Evolutionary conservation across 2,888 invertebrate genomes (phyloP).

Genomic region (Brachycybe producta): DNA sequence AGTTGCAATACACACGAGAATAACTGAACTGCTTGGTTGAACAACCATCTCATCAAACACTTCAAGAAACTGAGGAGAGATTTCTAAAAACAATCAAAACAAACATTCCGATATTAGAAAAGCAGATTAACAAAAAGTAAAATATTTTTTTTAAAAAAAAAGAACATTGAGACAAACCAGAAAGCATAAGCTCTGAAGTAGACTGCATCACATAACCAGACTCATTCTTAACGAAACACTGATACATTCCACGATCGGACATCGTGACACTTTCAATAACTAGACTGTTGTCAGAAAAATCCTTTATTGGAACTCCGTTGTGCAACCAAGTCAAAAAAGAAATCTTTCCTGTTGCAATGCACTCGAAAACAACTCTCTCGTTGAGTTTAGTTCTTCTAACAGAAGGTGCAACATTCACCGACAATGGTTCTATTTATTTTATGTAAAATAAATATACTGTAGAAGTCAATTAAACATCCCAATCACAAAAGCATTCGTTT

Average conservation of each 20-base stretch:
- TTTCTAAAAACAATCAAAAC: slow-evolving; percentile 12
- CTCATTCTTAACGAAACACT: slow-evolving; percentile 27
- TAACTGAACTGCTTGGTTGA: background rate
- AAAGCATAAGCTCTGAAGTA: slow-evolving; percentile 53
- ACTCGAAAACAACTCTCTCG: slow-evolving; percentile 67
- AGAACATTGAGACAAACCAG: no score
- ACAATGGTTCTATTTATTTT: no score
- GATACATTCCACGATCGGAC: slow-evolving; percentile 36
- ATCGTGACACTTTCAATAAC: slow-evolving; percentile 28
- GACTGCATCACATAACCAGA: slow-evolving; percentile 47
- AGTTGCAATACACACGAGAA: background rate
- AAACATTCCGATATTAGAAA: no score
- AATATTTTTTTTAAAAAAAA: no score
- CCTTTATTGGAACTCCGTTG: slow-evolving; percentile 48
- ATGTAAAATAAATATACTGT: no score
- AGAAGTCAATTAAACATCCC: no score
- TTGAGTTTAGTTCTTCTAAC: slow-evolving; percentile 1
- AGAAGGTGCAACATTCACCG: no score
- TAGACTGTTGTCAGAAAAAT: background rate
- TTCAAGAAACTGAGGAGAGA: slow-evolving; percentile 10
- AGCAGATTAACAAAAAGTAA: no score
- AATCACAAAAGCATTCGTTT: no score
- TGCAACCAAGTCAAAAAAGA: slow-evolving; percentile 66
- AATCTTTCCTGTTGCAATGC: slow-evolving; percentile 76
- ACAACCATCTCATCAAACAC: background rate